phyloP scores from a whole-genome alignment of 53 echinoderm and acorn worm species.

The Patiria pectinifera region DNA sequence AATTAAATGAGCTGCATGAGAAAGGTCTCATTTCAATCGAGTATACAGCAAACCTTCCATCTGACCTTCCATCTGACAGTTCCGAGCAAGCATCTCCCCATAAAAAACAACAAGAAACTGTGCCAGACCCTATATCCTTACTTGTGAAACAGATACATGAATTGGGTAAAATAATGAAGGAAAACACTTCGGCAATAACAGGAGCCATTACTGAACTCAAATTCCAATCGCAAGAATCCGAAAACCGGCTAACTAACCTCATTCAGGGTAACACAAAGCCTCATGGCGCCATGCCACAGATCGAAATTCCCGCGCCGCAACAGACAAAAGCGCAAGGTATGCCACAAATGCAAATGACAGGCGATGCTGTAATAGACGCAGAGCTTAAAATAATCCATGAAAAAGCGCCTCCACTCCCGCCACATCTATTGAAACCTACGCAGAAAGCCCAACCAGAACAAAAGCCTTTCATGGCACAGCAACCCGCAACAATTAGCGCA shows the following conservation, averaged over 20 bases:
- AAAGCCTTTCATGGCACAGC: too few relatives aligned
- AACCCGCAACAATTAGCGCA: too few relatives aligned
- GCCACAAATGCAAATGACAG: too few relatives aligned
- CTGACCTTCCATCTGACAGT: not conserved
- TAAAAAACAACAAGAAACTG: not conserved
- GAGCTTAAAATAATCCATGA: too few relatives aligned
- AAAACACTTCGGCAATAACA: conserved; percentile 14
- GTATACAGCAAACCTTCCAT: not conserved
- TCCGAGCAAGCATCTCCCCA: not conserved
- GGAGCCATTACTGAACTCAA: conserved; percentile 30
- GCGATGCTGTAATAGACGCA: too few relatives aligned
- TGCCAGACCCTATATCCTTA: conserved; percentile 4
- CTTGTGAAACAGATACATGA: not conserved
- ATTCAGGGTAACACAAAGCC: not conserved
- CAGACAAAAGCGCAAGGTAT: too few relatives aligned
- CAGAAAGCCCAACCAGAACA: too few relatives aligned
- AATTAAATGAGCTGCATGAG: conserved; percentile 5
- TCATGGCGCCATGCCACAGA: not conserved
- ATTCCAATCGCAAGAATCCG: conserved; percentile 8
- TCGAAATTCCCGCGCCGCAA: too few relatives aligned
- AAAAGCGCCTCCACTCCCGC: too few relatives aligned
- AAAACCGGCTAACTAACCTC: not conserved
- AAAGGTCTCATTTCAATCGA: not conserved
- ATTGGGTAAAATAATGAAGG: conserved; percentile 40
- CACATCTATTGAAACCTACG: too few relatives aligned